Evolutionary conservation across 2,113 vertebrate species (phyloP).

Genomic region (Gulo gulo): DNA sequence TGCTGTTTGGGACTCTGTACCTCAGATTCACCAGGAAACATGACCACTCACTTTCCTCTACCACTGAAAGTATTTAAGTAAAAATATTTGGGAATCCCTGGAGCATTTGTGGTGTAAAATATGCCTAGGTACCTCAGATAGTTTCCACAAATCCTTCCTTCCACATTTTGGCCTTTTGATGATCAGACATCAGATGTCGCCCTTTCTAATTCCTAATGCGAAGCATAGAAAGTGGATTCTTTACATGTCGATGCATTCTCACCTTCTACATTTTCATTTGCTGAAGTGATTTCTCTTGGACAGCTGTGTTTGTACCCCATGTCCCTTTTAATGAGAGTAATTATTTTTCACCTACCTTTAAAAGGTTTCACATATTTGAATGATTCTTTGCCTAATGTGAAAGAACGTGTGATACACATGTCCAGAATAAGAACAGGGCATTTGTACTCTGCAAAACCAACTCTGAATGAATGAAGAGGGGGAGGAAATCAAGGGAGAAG

Average conservation of each 20-base stretch:
- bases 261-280: background rate
- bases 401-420: background rate
- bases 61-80: background rate
- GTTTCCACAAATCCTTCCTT: background rate
- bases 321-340: background rate
- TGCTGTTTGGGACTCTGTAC: background rate
- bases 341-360: background rate
- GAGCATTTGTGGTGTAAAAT: background rate
- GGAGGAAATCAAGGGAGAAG: background rate
- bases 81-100: background rate
- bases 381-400: background rate
- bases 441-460: background rate
- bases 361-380: background rate
- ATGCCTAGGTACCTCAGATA: background rate
- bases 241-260: background rate
- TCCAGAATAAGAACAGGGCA: background rate
- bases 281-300: background rate
- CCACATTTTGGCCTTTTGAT: background rate
- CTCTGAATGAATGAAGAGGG: background rate
- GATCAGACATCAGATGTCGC: background rate
- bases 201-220: background rate
- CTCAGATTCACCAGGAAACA: background rate
- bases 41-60: background rate
- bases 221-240: background rate
- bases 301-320: background rate